A percentile compares a stretch with the other conserved stretches of the same genome.
These are phyloP conservation scores for Sardinella longiceps DNA, from an alignment of 2,797 vertebrate species.

Conservation along the genomic window DNA sequence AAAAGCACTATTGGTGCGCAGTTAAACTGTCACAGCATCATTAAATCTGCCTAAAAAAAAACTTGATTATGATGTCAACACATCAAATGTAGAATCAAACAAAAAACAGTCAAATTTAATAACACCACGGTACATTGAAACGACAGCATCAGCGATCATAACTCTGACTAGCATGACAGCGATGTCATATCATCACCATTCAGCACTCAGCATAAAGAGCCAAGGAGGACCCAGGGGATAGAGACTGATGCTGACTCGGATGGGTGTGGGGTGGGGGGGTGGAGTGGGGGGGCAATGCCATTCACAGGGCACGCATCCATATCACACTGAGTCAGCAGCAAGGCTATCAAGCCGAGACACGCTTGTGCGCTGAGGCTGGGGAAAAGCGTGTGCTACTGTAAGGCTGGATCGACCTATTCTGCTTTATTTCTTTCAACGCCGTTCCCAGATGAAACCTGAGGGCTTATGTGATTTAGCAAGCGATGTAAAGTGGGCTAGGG, in stretches of 20 bases:
- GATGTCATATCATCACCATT: conserved; percentile 11
- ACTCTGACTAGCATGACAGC: not conserved
- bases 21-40: not conserved
- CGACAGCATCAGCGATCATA: not conserved
- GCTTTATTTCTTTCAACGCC: not conserved
- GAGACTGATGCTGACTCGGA: not conserved
- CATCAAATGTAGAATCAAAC: not conserved
- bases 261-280: too few species aligned
- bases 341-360: not conserved
- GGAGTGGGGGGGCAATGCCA: not conserved
- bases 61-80: not conserved
- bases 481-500: not conserved
- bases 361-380: not conserved
- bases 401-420: not conserved
- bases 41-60: not conserved
- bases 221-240: not conserved
- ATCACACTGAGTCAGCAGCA: conserved; percentile 11
- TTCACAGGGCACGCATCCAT: not conserved
- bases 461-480: conserved; percentile 1
- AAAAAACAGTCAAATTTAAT: not conserved
- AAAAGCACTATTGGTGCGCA: not conserved
- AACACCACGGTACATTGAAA: not conserved
- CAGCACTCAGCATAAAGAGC: not conserved
- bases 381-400: too few species aligned
- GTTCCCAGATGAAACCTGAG: not conserved